phyloP scores from a whole-genome alignment of 1,140 invertebrate species.

The Caenorhabditis remanei region DNA sequence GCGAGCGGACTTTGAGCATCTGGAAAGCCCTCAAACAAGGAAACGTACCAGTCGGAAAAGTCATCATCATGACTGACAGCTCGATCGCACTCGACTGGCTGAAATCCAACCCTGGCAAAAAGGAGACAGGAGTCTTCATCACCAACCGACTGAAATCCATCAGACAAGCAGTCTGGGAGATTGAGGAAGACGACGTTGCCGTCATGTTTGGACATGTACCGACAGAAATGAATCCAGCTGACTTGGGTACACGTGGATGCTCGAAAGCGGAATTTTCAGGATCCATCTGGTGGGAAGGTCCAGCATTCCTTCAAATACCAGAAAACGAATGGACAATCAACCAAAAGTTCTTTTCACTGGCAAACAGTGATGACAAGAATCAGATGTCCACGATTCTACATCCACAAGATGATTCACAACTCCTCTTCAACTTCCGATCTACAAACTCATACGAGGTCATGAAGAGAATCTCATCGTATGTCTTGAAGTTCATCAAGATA shows the following conservation, averaged over 20 bases:
- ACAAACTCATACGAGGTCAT: neutral
- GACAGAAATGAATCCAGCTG: conserved; percentile 6
- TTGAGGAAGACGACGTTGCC: neutral
- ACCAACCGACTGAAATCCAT: neutral
- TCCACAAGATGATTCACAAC: neutral
- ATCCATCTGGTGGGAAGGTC: neutral
- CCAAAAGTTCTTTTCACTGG: neutral
- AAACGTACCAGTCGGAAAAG: neutral
- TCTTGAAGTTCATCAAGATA: neutral
- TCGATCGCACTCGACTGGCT: conserved; percentile 1
- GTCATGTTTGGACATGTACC: neutral
- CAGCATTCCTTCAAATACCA: neutral
- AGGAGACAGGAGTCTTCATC: neutral
- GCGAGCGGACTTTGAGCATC: neutral
- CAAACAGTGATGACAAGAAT: neutral
- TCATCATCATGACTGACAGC: neutral
- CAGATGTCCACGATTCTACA: neutral
- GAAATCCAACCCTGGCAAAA: neutral
- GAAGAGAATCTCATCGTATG: neutral
- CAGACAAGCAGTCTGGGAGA: neutral
- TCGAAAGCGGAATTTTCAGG: neutral
- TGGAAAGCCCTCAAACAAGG: neutral
- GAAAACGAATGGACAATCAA: neutral
- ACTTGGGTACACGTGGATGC: conserved; percentile 16
- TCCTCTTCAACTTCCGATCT: neutral